Percentiles rank a stretch among this genome's conserved stretches.
Conservation (phyloP, 2,113 vertebrate species). For the Dendrocopos noguchii region DNA sequence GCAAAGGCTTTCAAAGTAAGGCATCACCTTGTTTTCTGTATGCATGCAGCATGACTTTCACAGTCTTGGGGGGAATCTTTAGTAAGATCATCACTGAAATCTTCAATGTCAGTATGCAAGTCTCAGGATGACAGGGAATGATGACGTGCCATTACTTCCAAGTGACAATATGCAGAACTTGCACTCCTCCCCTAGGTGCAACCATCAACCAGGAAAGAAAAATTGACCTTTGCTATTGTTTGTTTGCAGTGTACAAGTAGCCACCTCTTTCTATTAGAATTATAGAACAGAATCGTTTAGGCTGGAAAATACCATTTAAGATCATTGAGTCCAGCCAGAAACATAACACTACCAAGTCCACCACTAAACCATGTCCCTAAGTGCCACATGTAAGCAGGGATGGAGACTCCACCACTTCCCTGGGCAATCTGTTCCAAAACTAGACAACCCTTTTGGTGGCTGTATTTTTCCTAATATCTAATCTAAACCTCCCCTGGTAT, state of each 20-base stretch:
- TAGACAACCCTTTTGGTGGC: neutral
- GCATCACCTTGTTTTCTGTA: neutral
- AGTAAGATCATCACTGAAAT: neutral
- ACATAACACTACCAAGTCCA: neutral
- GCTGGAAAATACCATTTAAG: neutral
- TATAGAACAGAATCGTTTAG: neutral
- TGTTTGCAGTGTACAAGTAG: neutral
- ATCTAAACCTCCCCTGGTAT: neutral
- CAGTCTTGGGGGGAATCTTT: neutral
- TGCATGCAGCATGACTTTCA: slow-evolving; percentile 32
- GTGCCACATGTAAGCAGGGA: neutral
- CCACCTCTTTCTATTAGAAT: neutral
- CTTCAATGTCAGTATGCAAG: neutral
- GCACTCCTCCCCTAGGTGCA: neutral
- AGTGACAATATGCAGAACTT: neutral
- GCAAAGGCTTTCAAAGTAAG: slow-evolving; percentile 31
- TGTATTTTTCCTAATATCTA: neutral
- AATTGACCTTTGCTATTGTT: neutral
- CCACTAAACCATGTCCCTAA: neutral
- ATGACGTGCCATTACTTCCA: neutral
- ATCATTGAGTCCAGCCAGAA: neutral
- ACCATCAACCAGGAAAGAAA: neutral
- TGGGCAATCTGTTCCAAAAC: neutral
- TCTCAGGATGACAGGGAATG: neutral
- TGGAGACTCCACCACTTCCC: neutral